Conservation (phyloP, 2,797 vertebrate genomes). For the Gallinago nigripennis region DNA sequence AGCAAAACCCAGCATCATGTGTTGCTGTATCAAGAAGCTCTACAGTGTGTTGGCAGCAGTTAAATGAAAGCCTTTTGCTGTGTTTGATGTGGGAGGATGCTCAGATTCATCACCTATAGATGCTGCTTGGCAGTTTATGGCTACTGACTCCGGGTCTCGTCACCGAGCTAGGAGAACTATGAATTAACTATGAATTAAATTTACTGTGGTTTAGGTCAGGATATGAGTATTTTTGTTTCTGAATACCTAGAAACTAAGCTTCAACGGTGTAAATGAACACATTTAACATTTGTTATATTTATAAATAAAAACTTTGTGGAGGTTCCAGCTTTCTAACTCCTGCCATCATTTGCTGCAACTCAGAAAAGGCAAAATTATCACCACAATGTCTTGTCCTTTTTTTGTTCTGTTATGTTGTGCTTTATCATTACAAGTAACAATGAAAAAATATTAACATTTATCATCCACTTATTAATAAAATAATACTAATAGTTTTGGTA, state of each 20-base stretch:
- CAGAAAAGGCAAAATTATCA: background rate
- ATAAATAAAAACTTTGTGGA: background rate
- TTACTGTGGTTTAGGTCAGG: background rate
- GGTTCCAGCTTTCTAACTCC: background rate
- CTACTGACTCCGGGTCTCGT: background rate
- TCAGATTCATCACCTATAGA: background rate
- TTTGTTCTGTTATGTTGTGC: background rate
- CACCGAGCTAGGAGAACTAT: background rate
- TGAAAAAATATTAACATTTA: background rate
- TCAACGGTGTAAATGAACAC: background rate
- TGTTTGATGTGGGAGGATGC: background rate
- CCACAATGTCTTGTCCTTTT: background rate
- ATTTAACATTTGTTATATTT: background rate
- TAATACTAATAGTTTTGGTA: background rate
- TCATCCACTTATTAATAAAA: background rate
- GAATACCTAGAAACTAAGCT: background rate
- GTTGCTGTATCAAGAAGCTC: background rate
- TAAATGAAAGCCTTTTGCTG: background rate
- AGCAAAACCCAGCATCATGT: background rate
- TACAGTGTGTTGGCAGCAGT: background rate
- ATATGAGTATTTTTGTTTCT: background rate
- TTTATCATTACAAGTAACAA: background rate
- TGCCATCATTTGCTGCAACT: background rate
- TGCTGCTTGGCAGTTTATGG: background rate
- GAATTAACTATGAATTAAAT: background rate